phyloP scores from a whole-genome alignment of 2,888 invertebrate species.

The Archaeoteleia sp. region DNA sequence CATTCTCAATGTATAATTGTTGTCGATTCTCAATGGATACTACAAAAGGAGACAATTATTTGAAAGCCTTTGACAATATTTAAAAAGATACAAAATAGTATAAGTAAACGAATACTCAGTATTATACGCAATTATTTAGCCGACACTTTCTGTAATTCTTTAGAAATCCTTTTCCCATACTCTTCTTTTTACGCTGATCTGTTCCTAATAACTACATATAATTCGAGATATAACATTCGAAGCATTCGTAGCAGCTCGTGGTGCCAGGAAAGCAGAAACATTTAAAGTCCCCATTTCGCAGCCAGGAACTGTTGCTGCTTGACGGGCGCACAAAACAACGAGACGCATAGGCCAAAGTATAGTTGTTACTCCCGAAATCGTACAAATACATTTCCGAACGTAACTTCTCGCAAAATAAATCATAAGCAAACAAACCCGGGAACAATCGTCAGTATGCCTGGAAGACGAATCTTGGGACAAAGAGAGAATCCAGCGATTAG shows the following conservation, averaged over 20 bases:
- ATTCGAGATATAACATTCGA: conserved; percentile 17
- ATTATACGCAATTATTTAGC: too few relatives aligned
- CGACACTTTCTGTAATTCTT: too few relatives aligned
- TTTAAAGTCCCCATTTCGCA: conserved; percentile 1
- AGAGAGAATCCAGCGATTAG: conserved; percentile 50
- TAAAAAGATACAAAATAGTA: too few relatives aligned
- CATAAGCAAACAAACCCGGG: conserved; percentile 10
- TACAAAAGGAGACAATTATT: too few relatives aligned
- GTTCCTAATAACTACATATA: too few relatives aligned
- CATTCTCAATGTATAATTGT: too few relatives aligned
- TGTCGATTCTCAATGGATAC: too few relatives aligned
- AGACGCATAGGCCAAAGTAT: conserved; percentile 19
- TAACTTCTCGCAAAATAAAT: neutral
- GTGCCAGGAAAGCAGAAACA: conserved; percentile 40
- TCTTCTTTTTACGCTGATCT: too few relatives aligned
- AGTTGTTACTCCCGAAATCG: conserved; percentile 21
- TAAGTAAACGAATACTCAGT: too few relatives aligned
- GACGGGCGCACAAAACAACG: conserved; percentile 4
- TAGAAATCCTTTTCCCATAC: too few relatives aligned
- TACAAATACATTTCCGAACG: conserved; percentile 4
- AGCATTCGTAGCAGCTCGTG: conserved; percentile 26
- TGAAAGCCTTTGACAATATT: too few relatives aligned
- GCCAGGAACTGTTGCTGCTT: neutral
- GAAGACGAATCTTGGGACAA: conserved; percentile 53
- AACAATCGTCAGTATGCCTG: conserved; percentile 40